phyloP scores from a whole-genome alignment of 2,888 invertebrate species.

The Melitaea athalia region DNA sequence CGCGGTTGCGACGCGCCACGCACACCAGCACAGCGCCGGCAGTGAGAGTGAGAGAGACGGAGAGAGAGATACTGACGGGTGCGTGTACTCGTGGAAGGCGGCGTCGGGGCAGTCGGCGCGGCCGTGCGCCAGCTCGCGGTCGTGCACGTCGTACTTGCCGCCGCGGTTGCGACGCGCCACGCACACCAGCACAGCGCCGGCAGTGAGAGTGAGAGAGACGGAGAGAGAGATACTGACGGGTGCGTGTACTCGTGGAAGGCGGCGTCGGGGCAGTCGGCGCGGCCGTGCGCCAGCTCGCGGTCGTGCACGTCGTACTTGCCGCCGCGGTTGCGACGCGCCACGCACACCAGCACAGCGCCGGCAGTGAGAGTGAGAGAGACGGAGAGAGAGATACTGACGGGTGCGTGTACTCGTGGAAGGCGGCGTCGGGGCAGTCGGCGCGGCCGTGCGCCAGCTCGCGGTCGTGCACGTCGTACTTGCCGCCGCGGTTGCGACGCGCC shows the following conservation, averaged over 20 bases:
- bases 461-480: constrained; percentile 99
- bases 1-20: constrained; percentile 77
- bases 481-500: constrained; percentile 85
- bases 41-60: not conserved
- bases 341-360: not conserved
- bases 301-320: constrained; percentile 99
- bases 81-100: constrained; percentile 91
- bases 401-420: constrained; percentile 89
- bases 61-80: constrained; percentile 31
- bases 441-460: constrained; percentile 97
- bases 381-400: constrained; percentile 27
- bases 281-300: constrained; percentile 96
- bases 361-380: not conserved
- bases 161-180: constrained; percentile 82
- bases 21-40: not conserved
- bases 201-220: not conserved
- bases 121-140: constrained; percentile 97
- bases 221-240: constrained; percentile 29
- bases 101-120: constrained; percentile 94
- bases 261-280: constrained; percentile 94
- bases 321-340: constrained; percentile 83
- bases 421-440: constrained; percentile 93
- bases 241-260: constrained; percentile 91
- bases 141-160: constrained; percentile 99
- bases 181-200: not conserved